Base-by-base conservation (phyloP, 2,888 invertebrate species). In the Stenchaetothrips biformis region DNA sequence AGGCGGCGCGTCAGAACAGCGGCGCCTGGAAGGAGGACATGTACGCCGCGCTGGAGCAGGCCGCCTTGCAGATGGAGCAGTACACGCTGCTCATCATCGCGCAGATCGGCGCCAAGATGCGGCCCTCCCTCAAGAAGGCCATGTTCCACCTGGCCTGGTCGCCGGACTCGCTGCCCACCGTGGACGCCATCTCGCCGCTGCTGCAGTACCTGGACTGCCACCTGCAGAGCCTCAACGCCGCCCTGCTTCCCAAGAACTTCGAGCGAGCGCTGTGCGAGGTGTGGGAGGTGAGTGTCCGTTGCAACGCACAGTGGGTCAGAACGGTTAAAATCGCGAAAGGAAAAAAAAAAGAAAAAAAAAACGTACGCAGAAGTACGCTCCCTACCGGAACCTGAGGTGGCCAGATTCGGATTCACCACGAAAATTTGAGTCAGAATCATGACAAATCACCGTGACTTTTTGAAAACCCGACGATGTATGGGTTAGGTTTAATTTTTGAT, bases 101-200 rank as follows among this genome's bases (percentile, higher is more conserved):
- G 80, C 48, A 48, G 9, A 47, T 62, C 49, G 67, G 67, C 21
- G 67, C 67, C 67, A 90, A 95, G 85, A 93, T 95, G 88, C 91
- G 95, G 80, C 92, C 93, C 48, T 93, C 96, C 2, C 89, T 98
- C 82, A 93, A 95, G 85, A 97, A 96, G 86, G 93, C 95, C 25
- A 95, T 97, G 84, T 98, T 98, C 87, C 98, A 98, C 86, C 90
- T 98, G 83, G 97, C 98, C 80, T 98, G 98, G 98, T 97, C 98
- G 0, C 98, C 98, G 0, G 97, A 97, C 84, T 95, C 95, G 7
- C 87, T 97, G 80, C 96, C 96, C 7, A 95, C 96, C 1, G 91
- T 92, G 83, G 95, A 95, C 90, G 97, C 97, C 0, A 95, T 98
- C 82, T 92, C 94, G 62, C 97, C 97, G 0, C 89, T 98, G 0